These are phyloP conservation scores for Diphyllodes magnificus DNA, from an alignment of 2,113 vertebrate genomes.

Conservation along the genomic window DNA sequence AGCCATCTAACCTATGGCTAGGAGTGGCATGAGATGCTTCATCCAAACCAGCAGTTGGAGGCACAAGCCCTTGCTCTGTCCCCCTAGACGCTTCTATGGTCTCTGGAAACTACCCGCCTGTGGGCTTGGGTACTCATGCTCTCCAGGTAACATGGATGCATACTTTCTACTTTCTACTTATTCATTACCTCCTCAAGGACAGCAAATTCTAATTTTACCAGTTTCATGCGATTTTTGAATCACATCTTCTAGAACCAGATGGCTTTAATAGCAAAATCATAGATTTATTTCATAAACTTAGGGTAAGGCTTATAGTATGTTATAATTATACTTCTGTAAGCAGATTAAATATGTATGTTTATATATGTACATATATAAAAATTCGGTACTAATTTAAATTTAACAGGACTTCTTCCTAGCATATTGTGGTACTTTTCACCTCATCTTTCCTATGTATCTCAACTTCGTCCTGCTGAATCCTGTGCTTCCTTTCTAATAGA, in stretches of 20 bases:
- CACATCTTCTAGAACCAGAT: background rate
- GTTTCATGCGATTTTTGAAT: background rate
- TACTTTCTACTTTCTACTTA: background rate
- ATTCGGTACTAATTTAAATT: background rate
- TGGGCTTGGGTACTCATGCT: background rate
- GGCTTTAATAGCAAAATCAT: background rate
- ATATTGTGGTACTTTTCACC: background rate
- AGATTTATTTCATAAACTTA: background rate
- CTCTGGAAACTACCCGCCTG: background rate
- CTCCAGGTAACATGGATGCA: background rate
- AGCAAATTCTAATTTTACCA: background rate
- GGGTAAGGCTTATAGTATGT: background rate
- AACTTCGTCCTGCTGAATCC: background rate
- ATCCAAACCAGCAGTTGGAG: background rate
- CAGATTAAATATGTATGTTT: background rate
- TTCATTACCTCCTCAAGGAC: background rate
- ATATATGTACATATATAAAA: background rate
- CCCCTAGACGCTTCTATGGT: background rate
- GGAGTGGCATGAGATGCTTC: background rate
- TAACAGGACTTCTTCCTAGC: background rate
- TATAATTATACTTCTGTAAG: background rate
- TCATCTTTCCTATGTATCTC: background rate
- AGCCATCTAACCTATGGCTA: background rate
- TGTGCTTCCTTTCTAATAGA: background rate
- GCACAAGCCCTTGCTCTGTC: background rate